Evolutionary conservation across 2,113 vertebrate genomes (phyloP), one percentile per base, ranked within the genome.

Genomic region (Girardinichthys multiradiatus): DNA sequence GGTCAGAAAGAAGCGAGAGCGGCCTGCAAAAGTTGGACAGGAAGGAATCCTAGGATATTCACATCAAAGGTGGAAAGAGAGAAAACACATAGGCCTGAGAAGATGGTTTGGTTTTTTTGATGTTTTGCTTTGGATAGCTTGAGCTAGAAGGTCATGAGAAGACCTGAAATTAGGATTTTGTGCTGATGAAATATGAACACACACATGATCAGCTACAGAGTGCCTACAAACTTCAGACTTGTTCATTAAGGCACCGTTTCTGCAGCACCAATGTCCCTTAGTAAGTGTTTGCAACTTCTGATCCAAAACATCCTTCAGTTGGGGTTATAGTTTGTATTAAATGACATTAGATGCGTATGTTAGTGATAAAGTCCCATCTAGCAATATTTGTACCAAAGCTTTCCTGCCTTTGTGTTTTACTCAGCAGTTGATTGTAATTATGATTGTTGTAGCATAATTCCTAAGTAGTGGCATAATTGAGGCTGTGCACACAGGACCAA

Each of bases 401-500:
- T 57, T 77, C 67, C 73, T 75, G 42, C 33, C 57, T 83, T 45
- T 77, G 63, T 83, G 30, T 87, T 91, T 84, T 88, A 78, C 73
- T 76, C 72, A 77, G 57, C 70, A 73, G 69, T 73, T 82, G 54
- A 79, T 80, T 88, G 83, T 89, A 77, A 81, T 83, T 83, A 51
- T 78, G 51, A 61, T 74, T 73, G 37, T 78, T 81, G 79, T 73
- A 30, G 69, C 72, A 54, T 63, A 4, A 58, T 86, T 86, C 81
- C 35, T 68, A 31, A 74, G 77, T 71, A 75, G 71, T 75, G 37
- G 79, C 57, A 9, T 64, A 79, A 81, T 48, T 78, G 85, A 81
- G 83, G 81, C 80, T 29, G 51, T 70, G 66, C 68, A 80, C 87
- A 79, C 91, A 88, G 87, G 87, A 94, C 92, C 94, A 93, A 94